phyloP scores from a whole-genome alignment of 2,888 invertebrate genomes.

The Parapristionchus giblindavisi region DNA sequence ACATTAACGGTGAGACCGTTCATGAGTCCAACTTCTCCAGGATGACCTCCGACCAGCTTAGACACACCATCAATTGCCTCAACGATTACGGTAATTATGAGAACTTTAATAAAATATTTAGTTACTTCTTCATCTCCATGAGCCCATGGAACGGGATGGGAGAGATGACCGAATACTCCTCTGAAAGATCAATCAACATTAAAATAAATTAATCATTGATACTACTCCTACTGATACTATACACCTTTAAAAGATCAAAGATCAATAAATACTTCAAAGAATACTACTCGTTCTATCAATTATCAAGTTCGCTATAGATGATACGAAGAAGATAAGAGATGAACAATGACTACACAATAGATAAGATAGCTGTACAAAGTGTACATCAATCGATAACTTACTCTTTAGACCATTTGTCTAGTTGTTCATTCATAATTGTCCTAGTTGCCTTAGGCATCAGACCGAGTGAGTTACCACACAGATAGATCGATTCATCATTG shows the following conservation, averaged over 20 bases:
- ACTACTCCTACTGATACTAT: too few relatives aligned
- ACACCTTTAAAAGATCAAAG: too few relatives aligned
- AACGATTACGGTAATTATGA: not conserved
- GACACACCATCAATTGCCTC: conserved; percentile 69
- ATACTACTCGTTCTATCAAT: not conserved
- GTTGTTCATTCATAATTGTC: conserved; percentile 70
- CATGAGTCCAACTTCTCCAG: conserved; percentile 74
- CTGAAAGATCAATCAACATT: conserved; percentile 49
- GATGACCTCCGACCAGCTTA: conserved; percentile 71
- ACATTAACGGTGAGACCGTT: conserved; percentile 76
- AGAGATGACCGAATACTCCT: conserved; percentile 70
- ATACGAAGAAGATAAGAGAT: not conserved
- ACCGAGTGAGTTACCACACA: conserved; percentile 76
- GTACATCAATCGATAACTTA: conserved; percentile 66
- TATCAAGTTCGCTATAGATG: not conserved
- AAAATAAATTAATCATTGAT: too few relatives aligned
- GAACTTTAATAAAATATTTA: not conserved
- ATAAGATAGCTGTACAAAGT: not conserved
- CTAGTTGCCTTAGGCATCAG: conserved; percentile 73
- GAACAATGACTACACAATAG: not conserved
- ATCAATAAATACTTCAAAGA: not conserved
- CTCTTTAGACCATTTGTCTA: conserved; percentile 74
- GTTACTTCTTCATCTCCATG: conserved; percentile 70
- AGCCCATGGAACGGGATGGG: conserved; percentile 72
- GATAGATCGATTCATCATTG: conserved; percentile 74